Percentiles rank a stretch among this genome's conserved stretches.
These are phyloP conservation scores for Xyrauchen texanus DNA, from an alignment of 2,113 vertebrate species.

Conservation along the genomic window DNA sequence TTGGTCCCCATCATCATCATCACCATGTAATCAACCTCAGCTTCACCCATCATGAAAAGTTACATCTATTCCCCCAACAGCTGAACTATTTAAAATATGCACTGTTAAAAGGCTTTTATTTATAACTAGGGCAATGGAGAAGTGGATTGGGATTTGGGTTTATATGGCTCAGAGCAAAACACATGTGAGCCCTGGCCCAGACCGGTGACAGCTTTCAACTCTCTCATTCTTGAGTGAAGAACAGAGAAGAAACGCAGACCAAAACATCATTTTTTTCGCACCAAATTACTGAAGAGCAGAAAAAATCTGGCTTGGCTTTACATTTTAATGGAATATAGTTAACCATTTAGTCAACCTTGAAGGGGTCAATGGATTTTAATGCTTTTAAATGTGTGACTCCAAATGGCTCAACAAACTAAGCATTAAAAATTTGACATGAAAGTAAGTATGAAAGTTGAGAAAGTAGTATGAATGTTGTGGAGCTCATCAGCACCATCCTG, in stretches of 20 bases:
- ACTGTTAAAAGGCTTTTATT: constrained; percentile 49
- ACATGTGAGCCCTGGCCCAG: constrained; percentile 42
- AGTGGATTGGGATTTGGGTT: constrained; percentile 51
- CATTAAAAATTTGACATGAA: too few species aligned
- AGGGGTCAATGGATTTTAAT: not conserved
- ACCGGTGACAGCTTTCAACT: constrained; percentile 44
- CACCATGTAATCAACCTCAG: constrained; percentile 59
- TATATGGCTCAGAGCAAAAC: constrained; percentile 44
- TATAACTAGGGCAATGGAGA: constrained; percentile 33
- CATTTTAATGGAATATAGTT: not conserved
- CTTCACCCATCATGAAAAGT: constrained; percentile 35
- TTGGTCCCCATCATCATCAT: constrained; percentile 50
- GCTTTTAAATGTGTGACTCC: not conserved
- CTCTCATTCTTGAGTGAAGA: constrained; percentile 36
- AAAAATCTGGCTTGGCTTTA: constrained; percentile 13
- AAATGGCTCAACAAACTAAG: not conserved
- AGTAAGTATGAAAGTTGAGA: too few species aligned
- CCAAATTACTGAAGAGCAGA: constrained; percentile 18
- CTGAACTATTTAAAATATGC: constrained; percentile 59
- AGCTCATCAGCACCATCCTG: too few species aligned
- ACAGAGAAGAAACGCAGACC: constrained; percentile 22
- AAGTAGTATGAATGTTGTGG: too few species aligned
- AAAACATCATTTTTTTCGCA: constrained; percentile 22
- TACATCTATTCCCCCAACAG: constrained; percentile 51
- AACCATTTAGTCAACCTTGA: constrained; percentile 17